phyloP scores from a whole-genome alignment of 2,797 vertebrate genomes.

The Oreonectes daqikongensis region DNA sequence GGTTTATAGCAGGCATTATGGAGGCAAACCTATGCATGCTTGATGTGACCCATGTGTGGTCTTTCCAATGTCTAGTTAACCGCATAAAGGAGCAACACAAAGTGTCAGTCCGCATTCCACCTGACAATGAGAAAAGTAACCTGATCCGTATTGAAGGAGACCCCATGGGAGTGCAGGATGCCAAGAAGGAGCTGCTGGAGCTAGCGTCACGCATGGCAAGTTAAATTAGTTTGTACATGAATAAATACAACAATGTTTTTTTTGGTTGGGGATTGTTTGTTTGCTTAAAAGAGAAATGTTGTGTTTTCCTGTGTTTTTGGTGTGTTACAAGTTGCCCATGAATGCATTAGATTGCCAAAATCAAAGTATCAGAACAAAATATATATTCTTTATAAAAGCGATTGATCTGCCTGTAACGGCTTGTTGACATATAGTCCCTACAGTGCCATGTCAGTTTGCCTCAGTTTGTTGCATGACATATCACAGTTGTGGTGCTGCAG shows the following conservation, averaged over 20 bases:
- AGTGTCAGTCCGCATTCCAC: constrained; percentile 97
- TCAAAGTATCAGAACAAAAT: no score
- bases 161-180: constrained; percentile 96
- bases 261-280: neutral
- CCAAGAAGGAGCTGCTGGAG: constrained; percentile 98
- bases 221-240: neutral
- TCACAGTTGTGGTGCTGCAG: no score
- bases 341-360: no score
- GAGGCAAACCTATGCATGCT: neutral
- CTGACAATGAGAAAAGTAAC: constrained; percentile 97
- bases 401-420: no score
- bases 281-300: no score
- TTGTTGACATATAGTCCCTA: no score
- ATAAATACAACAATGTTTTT: neutral
- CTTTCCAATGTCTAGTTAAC: constrained; percentile 80
- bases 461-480: no score
- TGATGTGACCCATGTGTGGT: neutral
- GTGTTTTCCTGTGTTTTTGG: no score
- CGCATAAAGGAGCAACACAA: constrained; percentile 98
- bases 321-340: no score
- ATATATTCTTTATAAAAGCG: no score
- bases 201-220: constrained; percentile 96
- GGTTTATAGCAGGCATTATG: neutral
- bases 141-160: constrained; percentile 98
- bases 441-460: no score